phyloP scores from a whole-genome alignment of 2,113 vertebrate species.

The human (Homo sapiens) region GRCh38 chr1:200282001-200282500 shows the following conservation, averaged over 20 bases:
- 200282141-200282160: neutral
- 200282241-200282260: neutral
- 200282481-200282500: neutral
- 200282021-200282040: neutral
- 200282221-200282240: neutral
- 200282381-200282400: neutral
- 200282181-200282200: neutral
- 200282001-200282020: neutral
- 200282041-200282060: neutral
- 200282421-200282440: neutral
- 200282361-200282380: neutral
- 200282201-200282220: neutral
- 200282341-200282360: neutral
- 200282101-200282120: neutral
- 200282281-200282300: neutral
- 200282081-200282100: too few relatives aligned
- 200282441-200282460: neutral
- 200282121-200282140: neutral
- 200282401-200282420: neutral
- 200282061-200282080: neutral
- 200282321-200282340: too few relatives aligned
- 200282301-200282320: neutral
- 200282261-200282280: neutral
- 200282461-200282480: neutral
- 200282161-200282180: neutral